A percentile compares a stretch with the other conserved stretches of the same genome.
Conservation (phyloP, 2,888 invertebrate species). For the Sphaerophoria rueppellii region DNA sequence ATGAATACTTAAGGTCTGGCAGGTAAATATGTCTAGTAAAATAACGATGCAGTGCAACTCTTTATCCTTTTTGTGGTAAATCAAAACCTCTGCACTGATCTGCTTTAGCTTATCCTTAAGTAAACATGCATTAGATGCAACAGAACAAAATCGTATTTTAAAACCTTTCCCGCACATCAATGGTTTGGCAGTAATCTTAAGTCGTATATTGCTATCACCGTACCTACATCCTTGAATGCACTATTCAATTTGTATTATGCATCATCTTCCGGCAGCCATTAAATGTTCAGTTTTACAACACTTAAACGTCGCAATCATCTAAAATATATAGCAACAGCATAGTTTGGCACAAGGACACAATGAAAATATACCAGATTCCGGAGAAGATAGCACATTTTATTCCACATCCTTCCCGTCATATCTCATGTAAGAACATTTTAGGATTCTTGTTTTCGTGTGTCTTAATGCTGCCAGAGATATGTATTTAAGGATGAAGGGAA, state of each 20-base stretch:
- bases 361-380: slow-evolving; percentile 7
- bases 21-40: too few species aligned
- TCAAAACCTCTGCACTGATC: too few species aligned
- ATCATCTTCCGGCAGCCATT: slow-evolving; percentile 50
- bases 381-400: background rate
- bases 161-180: background rate
- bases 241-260: slow-evolving; percentile 59
- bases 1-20: too few species aligned
- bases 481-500: too few species aligned
- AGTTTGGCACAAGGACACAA: slow-evolving; percentile 31
- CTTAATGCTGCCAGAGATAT: too few species aligned
- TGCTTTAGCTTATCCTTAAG: too few species aligned
- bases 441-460: background rate
- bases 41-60: too few species aligned
- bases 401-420: background rate
- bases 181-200: slow-evolving; percentile 10
- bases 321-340: background rate
- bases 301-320: background rate
- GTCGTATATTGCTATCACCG: slow-evolving; percentile 17
- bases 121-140: too few species aligned
- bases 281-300: slow-evolving; percentile 40
- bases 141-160: too few species aligned
- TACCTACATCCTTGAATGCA: slow-evolving; percentile 37
- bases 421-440: background rate
- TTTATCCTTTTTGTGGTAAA: too few species aligned